Percentiles rank a stretch among this genome's conserved stretches.
phyloP scores from a whole-genome alignment of 2,888 invertebrate species.

The Rhagonycha fulva region DNA sequence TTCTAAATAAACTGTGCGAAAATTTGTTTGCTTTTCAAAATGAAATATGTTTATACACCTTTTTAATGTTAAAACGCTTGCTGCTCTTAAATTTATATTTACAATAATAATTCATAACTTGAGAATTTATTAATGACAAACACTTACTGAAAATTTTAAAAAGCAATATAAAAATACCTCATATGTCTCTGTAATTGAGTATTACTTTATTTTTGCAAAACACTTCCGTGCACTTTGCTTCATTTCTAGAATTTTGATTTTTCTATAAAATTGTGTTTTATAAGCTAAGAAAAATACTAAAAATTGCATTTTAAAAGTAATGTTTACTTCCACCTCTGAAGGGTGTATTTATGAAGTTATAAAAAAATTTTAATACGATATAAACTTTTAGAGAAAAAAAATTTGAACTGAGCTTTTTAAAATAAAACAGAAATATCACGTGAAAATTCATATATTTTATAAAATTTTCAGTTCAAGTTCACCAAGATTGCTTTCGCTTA shows the following conservation, averaged over 20 bases:
- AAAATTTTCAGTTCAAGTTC: neutral
- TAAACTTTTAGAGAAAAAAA: neutral
- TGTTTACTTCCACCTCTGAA: neutral
- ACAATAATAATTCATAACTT: neutral
- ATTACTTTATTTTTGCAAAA: neutral
- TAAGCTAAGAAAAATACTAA: neutral
- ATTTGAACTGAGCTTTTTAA: neutral
- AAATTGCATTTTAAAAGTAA: neutral
- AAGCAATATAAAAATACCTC: neutral
- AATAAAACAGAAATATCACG: neutral
- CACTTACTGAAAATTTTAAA: neutral
- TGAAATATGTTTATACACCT: neutral
- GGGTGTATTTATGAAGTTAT: neutral
- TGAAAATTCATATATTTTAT: neutral
- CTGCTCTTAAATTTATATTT: neutral
- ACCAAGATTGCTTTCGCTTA: neutral
- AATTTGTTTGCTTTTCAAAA: neutral
- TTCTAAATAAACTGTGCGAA: neutral
- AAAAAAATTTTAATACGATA: neutral
- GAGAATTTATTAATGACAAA: neutral
- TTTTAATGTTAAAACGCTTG: neutral
- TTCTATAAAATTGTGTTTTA: neutral
- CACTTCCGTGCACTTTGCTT: neutral
- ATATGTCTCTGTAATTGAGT: neutral
- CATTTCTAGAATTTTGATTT: neutral